Evolutionary conservation across 35 echinoderm and acorn worm genomes (phyloP), one percentile per base, ranked within the genome.

Genomic region (Strongylocentrotus purpuratus): DNA sequence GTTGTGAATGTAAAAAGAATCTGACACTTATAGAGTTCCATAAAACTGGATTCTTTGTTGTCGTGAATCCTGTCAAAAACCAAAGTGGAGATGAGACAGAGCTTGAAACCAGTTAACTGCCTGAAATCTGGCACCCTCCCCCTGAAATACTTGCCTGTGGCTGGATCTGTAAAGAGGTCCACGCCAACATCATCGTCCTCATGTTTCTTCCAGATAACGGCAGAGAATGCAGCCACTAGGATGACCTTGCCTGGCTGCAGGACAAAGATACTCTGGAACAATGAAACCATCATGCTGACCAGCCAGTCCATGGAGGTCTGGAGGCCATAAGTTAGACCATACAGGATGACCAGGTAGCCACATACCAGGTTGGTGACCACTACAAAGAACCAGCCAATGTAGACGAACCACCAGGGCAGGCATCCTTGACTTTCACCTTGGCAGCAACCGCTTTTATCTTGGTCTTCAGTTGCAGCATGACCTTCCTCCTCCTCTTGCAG

Each of bases 381-480:
- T 2, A 95, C 92, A 1, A 99, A 87, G 33, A 95, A 48, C 98
- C 98, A 99, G 5, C 93, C 97, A 31, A 99, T 92, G 94, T 96
- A 98, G 94, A 96, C 94, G 25, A 92, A 94, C 98, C 97, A 99
- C 97, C 98, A 99, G 31, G 98, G 97, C 22, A 99, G 89, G 32
- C 65, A 95, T 25, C 95, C 98, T 33, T 45, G 33, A 17, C 46
- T 55, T 33, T 45, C 25, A 17, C 46, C 58, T 14, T 28, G 91
- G 71, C 95, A 96, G 86, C 46, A 41, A 9, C 45, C 48, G 35
- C 31, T 88, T 32, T 47, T 70, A 47, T 47, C 86, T 47, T 97
- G 95, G 9, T 95, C 94, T 33, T 58, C 65, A 45, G 45, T 33
- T 18, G 33, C 33, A n/a, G 94, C 85, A 94, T 94, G 59, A 14